Base-by-base conservation (phyloP, 1,140 invertebrate genomes). In the Aphis craccivora region DNA sequence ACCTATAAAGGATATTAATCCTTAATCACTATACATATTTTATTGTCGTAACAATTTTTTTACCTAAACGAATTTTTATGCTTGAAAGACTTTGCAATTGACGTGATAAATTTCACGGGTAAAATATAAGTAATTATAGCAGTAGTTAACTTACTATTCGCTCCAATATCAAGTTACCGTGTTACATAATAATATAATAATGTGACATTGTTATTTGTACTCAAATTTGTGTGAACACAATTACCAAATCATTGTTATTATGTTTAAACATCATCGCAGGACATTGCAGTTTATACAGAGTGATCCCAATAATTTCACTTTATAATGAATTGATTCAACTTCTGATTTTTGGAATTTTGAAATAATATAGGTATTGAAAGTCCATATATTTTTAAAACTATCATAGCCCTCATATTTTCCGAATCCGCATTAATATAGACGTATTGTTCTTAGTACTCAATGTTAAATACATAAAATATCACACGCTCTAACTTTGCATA, bases 91-190 rank as follows among this genome's bases (percentile, higher is more conserved):
- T 76, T n/a, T 76, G 23, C 30, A 67, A n/a, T 76, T 0, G 60
- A n/a, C 1, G n/a, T 76, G 4, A n/a, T n/a, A 14, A 76, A 76
- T 76, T 76, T 76, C 60, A 76, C 60, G 30, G n/a, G n/a, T 76
- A 76, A 76, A 76, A n/a, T 76, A 76, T n/a, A 76, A 76, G 60
- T 76, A 76, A 76, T 76, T 76, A 60, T 76, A n/a, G 60, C 30
- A 51, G 18, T 51, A 76, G 60, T 76, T 76, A n/a, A 6, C 30
- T n/a, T 67, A 18, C 60, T n/a, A n/a, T 76, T 76, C n/a, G 60
- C 14, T 18, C 14, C 11, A n/a, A 76, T 76, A 76, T 76, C 18
- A 76, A 20, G 14, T 76, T 76, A 35, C 14, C 30, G 9, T 30
- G 30, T 60, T 60, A 60, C 30, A 30, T 60, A 60, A 76, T n/a